Evolutionary conservation across 2,888 invertebrate species (phyloP).

Genomic region (Archaeoteleia sp.): DNA sequence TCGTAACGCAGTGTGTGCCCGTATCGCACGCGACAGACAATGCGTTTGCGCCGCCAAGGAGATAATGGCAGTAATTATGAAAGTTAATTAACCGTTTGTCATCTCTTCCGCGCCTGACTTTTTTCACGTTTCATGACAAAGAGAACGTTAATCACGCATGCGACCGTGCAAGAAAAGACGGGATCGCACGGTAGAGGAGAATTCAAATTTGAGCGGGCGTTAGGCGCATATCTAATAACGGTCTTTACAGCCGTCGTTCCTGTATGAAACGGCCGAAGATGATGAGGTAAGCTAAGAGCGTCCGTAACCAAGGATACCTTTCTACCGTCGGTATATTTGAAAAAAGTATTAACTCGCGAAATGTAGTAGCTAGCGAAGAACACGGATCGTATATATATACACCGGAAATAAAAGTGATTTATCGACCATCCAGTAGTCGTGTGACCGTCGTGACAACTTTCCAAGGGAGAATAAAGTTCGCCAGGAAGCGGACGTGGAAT

Average conservation of each 20-base stretch:
- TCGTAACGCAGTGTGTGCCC: slow-evolving; percentile 28
- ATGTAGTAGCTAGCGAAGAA: slow-evolving; percentile 47
- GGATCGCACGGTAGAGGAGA: slow-evolving; percentile 4
- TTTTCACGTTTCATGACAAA: slow-evolving; percentile 38
- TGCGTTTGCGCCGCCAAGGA: slow-evolving; percentile 43
- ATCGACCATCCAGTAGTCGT: slow-evolving; percentile 54
- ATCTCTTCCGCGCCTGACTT: slow-evolving; percentile 48
- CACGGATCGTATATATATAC: slow-evolving; percentile 45
- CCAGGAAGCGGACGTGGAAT: slow-evolving; percentile 49
- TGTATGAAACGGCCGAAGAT: slow-evolving; percentile 15
- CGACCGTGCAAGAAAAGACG: slow-evolving; percentile 27
- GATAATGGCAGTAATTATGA: slow-evolving; percentile 50
- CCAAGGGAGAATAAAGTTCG: slow-evolving; percentile 50
- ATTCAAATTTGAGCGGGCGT: slow-evolving; percentile 11
- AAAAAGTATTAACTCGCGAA: slow-evolving; percentile 50
- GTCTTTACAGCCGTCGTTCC: slow-evolving; percentile 16
- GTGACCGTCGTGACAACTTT: slow-evolving; percentile 54
- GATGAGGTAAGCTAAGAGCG: slow-evolving; percentile 11
- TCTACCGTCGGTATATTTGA: slow-evolving; percentile 32
- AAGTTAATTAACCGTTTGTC: slow-evolving; percentile 52
- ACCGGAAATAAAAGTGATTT: slow-evolving; percentile 55
- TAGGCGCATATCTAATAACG: slow-evolving; percentile 27
- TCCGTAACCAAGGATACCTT: slow-evolving; percentile 31
- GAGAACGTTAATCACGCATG: slow-evolving; percentile 48
- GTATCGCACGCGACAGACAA: slow-evolving; percentile 38